These are phyloP conservation scores for Calidris pugnax DNA, from an alignment of 2,113 vertebrate genomes.

Conservation along the genomic window DNA sequence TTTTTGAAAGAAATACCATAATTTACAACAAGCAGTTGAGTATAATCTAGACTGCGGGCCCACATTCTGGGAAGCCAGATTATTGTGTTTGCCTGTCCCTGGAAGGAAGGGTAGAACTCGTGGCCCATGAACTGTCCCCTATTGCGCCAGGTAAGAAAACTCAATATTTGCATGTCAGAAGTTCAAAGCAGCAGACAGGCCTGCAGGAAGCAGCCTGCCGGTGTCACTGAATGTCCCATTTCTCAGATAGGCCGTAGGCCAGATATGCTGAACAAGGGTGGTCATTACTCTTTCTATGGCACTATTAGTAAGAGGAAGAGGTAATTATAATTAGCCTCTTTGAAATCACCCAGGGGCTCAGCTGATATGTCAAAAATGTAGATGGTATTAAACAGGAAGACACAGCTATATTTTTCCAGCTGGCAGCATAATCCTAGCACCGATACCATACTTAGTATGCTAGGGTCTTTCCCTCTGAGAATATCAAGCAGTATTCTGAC, in stretches of 20 bases:
- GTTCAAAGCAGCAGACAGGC: fast-evolving
- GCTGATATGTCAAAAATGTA: neutral
- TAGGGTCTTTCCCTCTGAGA: neutral
- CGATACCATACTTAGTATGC: neutral
- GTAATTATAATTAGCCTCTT: neutral
- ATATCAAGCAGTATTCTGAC: neutral
- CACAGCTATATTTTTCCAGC: neutral
- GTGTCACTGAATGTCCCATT: neutral
- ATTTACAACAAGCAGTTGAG: fast-evolving
- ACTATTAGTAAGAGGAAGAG: neutral
- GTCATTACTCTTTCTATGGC: constrained; percentile 8
- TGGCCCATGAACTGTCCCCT: neutral
- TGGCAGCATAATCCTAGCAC: neutral
- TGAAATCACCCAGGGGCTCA: neutral
- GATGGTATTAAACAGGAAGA: neutral
- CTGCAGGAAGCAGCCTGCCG: neutral
- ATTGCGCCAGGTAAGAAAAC: neutral
- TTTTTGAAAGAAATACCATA: neutral
- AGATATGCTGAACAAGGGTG: neutral
- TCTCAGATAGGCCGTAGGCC: neutral
- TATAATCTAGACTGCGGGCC: neutral
- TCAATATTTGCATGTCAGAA: neutral
- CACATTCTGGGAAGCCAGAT: neutral
- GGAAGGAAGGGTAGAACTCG: neutral
- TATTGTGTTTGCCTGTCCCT: neutral